Evolutionary conservation across 2,888 invertebrate genomes (phyloP).

Genomic region (Dendrolimus houi): DNA sequence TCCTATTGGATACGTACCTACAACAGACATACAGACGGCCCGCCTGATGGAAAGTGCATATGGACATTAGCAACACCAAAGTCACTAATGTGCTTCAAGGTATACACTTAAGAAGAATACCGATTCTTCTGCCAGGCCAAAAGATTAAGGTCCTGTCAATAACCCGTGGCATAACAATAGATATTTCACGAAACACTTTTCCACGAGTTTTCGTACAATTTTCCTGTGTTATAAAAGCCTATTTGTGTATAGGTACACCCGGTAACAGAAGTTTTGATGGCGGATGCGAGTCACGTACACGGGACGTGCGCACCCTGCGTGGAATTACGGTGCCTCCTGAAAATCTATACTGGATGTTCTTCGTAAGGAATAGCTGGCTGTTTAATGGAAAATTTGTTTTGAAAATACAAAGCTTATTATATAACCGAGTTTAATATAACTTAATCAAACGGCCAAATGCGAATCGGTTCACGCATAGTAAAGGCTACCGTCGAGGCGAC

Average conservation of each 20-base stretch:
- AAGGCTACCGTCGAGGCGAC: no score
- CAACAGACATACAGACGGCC: no score
- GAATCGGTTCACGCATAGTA: no score
- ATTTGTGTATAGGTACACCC: slow-evolving; percentile 10
- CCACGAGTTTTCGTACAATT: neutral
- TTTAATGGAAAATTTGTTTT: slow-evolving; percentile 7
- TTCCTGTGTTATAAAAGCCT: neutral
- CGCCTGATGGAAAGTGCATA: no score
- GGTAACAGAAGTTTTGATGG: slow-evolving; percentile 14
- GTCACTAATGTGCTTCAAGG: no score
- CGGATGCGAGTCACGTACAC: slow-evolving; percentile 24
- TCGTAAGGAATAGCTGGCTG: slow-evolving; percentile 9
- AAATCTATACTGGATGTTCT: slow-evolving; percentile 2
- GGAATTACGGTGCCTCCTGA: slow-evolving; percentile 6
- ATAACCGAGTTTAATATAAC: no score
- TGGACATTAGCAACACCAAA: no score
- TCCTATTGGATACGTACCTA: no score
- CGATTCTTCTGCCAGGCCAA: no score
- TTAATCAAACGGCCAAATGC: no score
- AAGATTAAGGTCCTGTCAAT: no score
- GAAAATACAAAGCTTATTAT: neutral
- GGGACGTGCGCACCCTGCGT: slow-evolving; percentile 22
- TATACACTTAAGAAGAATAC: no score
- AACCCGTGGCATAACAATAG: slow-evolving; percentile 1
- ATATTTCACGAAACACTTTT: slow-evolving; percentile 2